Conservation (phyloP, 1,140 invertebrate genomes). For the Pseudomyrmex flavicornis region DNA sequence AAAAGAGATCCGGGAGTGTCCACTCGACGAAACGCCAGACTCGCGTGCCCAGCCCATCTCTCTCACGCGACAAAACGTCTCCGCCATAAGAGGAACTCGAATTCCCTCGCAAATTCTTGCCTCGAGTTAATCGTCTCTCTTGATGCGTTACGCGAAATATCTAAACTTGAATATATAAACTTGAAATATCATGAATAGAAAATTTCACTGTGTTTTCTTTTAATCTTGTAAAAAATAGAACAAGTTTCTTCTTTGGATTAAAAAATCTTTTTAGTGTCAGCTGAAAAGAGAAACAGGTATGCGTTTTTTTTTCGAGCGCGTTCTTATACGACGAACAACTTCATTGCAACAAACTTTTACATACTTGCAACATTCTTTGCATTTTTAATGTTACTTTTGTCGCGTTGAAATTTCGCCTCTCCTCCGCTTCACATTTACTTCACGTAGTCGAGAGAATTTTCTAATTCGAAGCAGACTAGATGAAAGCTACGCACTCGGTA, state of each 20-base stretch:
- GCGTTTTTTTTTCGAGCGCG: neutral
- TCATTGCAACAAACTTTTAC: neutral
- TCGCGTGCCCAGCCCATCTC: conserved; percentile 32
- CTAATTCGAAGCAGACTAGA: conserved; percentile 35
- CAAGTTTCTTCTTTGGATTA: neutral
- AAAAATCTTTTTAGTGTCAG: neutral
- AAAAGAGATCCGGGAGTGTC: conserved; percentile 74
- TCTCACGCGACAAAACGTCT: conserved; percentile 13
- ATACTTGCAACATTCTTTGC: neutral
- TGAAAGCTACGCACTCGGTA: conserved; percentile 16
- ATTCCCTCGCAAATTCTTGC: conserved; percentile 32
- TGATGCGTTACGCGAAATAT: neutral
- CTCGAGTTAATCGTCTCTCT: neutral
- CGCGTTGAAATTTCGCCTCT: neutral
- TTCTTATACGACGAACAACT: neutral
- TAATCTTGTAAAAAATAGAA: neutral
- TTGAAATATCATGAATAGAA: neutral
- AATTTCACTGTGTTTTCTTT: neutral
- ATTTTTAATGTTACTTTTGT: neutral
- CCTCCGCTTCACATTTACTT: neutral
- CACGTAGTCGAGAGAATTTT: conserved; percentile 38
- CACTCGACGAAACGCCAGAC: conserved; percentile 57
- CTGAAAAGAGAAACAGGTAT: neutral
- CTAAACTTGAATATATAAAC: too few species aligned
- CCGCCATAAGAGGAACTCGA: neutral